A percentile compares a stretch with the other conserved stretches of the same genome.
phyloP scores from a whole-genome alignment of 2,797 vertebrate species.

The Danio jaintianensis region DNA sequence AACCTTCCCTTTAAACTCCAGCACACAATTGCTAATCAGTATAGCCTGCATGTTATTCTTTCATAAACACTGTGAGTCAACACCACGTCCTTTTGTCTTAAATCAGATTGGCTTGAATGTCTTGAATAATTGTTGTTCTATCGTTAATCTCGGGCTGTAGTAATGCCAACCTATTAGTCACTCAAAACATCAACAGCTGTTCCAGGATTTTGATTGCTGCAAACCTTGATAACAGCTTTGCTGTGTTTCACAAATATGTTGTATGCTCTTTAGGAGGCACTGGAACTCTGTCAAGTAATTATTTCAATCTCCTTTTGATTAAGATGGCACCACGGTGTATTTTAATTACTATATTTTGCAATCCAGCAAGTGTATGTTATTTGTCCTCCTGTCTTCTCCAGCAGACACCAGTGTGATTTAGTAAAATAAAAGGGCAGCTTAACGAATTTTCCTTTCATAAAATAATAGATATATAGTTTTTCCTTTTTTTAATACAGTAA shows the following conservation, averaged over 20 bases:
- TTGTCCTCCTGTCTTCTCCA: not conserved
- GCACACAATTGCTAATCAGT: conserved; percentile 45
- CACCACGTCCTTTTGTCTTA: conserved; percentile 1
- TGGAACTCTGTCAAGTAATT: conserved; percentile 48
- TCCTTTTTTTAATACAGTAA: not conserved
- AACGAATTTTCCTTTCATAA: not conserved
- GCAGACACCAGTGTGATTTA: conserved; percentile 16
- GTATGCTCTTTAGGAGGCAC: conserved; percentile 8
- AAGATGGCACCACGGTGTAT: not conserved
- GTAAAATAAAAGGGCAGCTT: not conserved
- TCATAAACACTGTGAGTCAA: conserved; percentile 29
- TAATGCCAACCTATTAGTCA: conserved; percentile 7
- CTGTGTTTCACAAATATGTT: not conserved
- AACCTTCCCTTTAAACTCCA: conserved; percentile 11
- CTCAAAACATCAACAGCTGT: conserved; percentile 15
- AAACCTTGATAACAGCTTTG: conserved; percentile 31
- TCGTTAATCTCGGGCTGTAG: conserved; percentile 17
- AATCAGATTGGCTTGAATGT: conserved; percentile 42
- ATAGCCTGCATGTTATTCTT: conserved; percentile 19
- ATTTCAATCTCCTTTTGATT: conserved; percentile 39
- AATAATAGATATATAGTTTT: not conserved
- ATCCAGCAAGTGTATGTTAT: not conserved
- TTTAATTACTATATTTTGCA: conserved; percentile 40
- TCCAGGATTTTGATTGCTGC: not conserved
- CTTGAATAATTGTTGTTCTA: conserved; percentile 13